Evolutionary conservation across 2,797 vertebrate genomes (phyloP), one percentile per base, ranked within the genome.

Genomic region (Cuniculus paca): DNA sequence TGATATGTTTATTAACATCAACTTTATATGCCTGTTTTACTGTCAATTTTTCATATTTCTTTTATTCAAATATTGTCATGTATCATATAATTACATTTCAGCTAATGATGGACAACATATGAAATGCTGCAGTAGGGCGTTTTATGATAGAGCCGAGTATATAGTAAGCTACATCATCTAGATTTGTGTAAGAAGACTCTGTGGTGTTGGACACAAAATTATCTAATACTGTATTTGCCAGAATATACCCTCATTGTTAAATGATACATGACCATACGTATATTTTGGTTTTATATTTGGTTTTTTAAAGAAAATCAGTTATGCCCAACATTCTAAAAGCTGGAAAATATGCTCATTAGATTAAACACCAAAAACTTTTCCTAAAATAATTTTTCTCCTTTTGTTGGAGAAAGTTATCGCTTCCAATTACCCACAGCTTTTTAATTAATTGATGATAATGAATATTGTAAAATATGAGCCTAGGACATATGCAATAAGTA

Each of bases 221-320:
- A 5, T 31, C 42, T 81, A 81, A 52, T 28, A 2, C 63, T 22
- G 20, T 1, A 72, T 61, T 82, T 80, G 7, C 52, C 28, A 31
- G 2, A 45, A 63, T 75, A 2, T 45, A 54, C 42, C 16, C 10
- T 54, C 48, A 17, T 36, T 26, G 36, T 61, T 17, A 88, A 6
- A 22, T 94, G 20, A 54, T 24, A 14, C 4, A 45, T 45, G 12
- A 6, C 1, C 48, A 0, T 45, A 48, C 48, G 36, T 39, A 42
- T 20, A 81, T 61, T 77, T 2, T 63, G 31, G 2, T 45, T 85
- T 83, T 77, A 77, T 77, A 79, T 54, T 94, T 13, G 19, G 1
- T 36, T 89, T 95, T 48, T 94, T 4, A 84, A 83, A 77, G 17
- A 83, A 91, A 90, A 90, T 70, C 28, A 11, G 80, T 92, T 88